Conservation (phyloP, 2,888 invertebrate species). For the Sesamia inferens region DNA sequence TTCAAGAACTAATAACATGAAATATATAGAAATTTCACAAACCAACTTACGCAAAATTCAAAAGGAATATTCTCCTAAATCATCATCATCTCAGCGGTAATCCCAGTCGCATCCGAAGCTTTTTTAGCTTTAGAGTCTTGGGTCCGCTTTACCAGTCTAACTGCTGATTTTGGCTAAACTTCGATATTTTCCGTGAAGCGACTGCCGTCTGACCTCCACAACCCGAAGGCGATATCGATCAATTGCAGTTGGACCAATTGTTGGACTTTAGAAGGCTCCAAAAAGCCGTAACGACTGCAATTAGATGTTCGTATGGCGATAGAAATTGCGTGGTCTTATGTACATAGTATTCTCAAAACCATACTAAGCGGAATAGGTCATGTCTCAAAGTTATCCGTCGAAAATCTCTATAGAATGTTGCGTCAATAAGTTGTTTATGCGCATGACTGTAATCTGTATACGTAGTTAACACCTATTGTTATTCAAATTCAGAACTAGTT, state of each 20-base stretch:
- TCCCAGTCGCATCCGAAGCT: too few species aligned
- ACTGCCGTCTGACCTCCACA: too few species aligned
- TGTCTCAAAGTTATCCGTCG: neutral
- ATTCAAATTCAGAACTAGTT: slow-evolving; percentile 44
- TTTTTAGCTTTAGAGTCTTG: too few species aligned
- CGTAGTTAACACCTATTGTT: slow-evolving; percentile 29
- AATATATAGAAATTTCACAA: slow-evolving; percentile 37
- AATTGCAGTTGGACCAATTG: too few species aligned
- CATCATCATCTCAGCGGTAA: too few species aligned
- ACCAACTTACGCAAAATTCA: neutral
- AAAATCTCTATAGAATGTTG: neutral
- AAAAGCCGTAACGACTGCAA: too few species aligned
- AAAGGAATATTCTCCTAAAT: neutral
- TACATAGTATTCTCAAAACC: neutral
- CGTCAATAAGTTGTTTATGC: neutral
- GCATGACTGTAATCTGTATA: neutral
- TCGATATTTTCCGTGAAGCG: too few species aligned
- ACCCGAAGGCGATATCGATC: too few species aligned
- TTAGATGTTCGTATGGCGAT: too few species aligned
- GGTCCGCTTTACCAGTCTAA: too few species aligned
- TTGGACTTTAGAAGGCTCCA: too few species aligned
- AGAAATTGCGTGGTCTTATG: neutral
- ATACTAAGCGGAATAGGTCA: neutral
- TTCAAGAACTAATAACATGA: slow-evolving; percentile 33
- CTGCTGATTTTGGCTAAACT: too few species aligned